Evolutionary conservation across 2,113 vertebrate species (phyloP), one percentile per base, ranked within the genome.

Genomic region (Bubo bubo): DNA sequence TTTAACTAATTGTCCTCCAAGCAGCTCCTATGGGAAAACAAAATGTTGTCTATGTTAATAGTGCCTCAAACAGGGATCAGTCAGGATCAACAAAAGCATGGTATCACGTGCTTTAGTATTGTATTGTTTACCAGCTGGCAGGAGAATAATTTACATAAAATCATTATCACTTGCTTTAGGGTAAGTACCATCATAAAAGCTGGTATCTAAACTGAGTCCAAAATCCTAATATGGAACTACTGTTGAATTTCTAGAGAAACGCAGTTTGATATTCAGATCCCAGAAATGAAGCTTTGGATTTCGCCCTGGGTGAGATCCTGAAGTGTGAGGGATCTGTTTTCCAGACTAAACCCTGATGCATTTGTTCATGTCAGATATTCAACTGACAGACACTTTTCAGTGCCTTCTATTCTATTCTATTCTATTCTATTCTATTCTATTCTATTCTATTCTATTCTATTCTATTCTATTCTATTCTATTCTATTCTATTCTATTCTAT

Each of bases 1-100:
- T 96, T 97, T 96, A 97, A 97, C 96, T 97, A 97, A 97, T 97
- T 97, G 95, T 91, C 81, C 86, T 96, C 96, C 93, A 76, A 73
- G 94, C 59, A 89, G 86, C 74, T 93, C 96, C 94, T 94, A 7
- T 63, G 95, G 96, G 96, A 97, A 96, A 95, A 95, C 52, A 88
- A 81, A 97, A 28, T n/a, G 63, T 93, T 95, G 92, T 67, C 77
- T 79, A 8, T 93, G 89, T 68, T 95, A 96, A 88, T 79, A 95
- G 70, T 56, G 83, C 82, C 68, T 97, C 92, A 95, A 93, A 95
- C 28, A 86, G 49, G 72, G 90, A 97, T 97, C 93, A 88, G 94
- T 73, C 66, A 63, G 63, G 91, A 95, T 96, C 96, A 96, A 79
- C 59, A 70, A 74, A 93, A 84, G 49, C 75, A 71, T 28, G 34